Evolutionary conservation across 2,888 invertebrate species (phyloP), one percentile per base, ranked within the genome.

Genomic region (Ashinkailepas kermadecensis): DNA sequence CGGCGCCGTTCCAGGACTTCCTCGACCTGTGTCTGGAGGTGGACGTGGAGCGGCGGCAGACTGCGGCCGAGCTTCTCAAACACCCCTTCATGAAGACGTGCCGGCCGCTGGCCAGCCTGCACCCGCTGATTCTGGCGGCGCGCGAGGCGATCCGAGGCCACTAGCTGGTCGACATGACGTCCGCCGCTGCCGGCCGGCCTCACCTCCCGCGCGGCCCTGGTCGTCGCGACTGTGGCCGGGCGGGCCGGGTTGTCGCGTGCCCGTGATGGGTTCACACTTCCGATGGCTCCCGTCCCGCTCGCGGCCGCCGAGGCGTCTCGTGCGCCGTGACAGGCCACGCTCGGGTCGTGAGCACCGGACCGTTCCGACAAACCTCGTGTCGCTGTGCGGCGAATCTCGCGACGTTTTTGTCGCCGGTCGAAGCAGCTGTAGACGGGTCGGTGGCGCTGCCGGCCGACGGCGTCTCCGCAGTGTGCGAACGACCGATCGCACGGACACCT

Each of bases 41-140:
- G 82, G 96, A 97, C 87, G 96, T 96, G 64, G 97, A 97, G 84
- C 91, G 92, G 87, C 91, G 99, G 85, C 94, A 96, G 81, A 92
- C 95, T 82, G 97, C 99, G 83, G 91, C 92, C 84, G 95, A 98
- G 88, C 91, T 99, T 86, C 90, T 99, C 84, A 92, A 82, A n/a
- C 95, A 96, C 88, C 91, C 92, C 0, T 95, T 96, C 89, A 89
- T 96, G 80, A 88, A 91, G 78, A 92, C 93, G 85, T 92, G 94
- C 81, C 94, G 94, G 88, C 93, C 94, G 85, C 89, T 97, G 23
- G 90, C 91, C 81, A 93, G 94, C 0, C 89, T 98, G 65, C 93
- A 93, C 82, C 96, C 97, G 56, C 91, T 97, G 83, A 98, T 98
- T 85, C 92, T 92, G 86, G 97, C 96, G 80, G 97, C 97, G 70